These are phyloP conservation scores for Drosophila paracracens DNA, from an alignment of 2,888 invertebrate species.

Conservation along the genomic window DNA sequence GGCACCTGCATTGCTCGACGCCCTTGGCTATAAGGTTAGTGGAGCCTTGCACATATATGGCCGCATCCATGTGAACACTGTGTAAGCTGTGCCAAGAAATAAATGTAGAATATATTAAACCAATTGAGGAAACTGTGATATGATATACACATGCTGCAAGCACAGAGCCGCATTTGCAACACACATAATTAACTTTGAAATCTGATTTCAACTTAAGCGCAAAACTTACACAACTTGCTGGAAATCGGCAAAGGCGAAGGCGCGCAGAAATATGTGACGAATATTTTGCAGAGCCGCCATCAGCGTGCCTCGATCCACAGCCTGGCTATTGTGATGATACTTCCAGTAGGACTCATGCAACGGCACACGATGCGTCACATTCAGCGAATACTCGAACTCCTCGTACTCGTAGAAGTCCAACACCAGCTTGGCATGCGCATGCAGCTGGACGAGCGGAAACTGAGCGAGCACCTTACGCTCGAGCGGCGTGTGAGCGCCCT, in stretches of 20 bases:
- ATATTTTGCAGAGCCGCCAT: slow-evolving; percentile 97
- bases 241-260: slow-evolving; percentile 88
- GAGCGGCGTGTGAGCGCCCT: slow-evolving; percentile 87
- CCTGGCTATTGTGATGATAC: slow-evolving; percentile 84
- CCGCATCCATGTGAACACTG: slow-evolving; percentile 93
- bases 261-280: slow-evolving; percentile 91
- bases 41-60: slow-evolving; percentile 89
- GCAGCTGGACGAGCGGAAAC: slow-evolving; percentile 93
- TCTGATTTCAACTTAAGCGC: neutral
- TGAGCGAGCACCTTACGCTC: slow-evolving; percentile 87
- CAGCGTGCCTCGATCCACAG: slow-evolving; percentile 90
- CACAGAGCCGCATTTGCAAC: neutral
- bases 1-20: slow-evolving; percentile 94
- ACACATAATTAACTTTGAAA: neutral
- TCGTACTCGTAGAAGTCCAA: slow-evolving; percentile 89
- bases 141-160: neutral
- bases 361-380: slow-evolving; percentile 87
- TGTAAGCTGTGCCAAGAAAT: slow-evolving; percentile 86
- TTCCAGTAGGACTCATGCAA: slow-evolving; percentile 93
- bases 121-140: neutral
- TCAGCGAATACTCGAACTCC: slow-evolving; percentile 84
- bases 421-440: slow-evolving; percentile 90
- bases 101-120: neutral
- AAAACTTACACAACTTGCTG: slow-evolving; percentile 86
- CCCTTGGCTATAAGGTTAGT: slow-evolving; percentile 90